Base-by-base conservation (phyloP, 2,888 invertebrate species). In the Ophion slaviceki region DNA sequence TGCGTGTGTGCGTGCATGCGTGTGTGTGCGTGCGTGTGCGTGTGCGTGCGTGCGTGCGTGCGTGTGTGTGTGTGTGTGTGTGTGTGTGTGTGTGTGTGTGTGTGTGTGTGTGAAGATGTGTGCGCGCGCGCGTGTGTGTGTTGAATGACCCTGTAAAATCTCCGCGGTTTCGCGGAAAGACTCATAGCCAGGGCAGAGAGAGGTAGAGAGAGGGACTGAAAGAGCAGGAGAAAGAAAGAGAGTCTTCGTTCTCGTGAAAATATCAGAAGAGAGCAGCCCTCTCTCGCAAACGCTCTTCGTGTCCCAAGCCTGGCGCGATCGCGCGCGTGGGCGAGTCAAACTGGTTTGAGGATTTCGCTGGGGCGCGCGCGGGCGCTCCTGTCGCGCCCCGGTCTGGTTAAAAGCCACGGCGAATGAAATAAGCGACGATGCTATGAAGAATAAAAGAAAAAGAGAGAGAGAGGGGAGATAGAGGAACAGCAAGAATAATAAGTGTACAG, bases 301-400 rank as follows among this genome's bases (percentile, higher is more conserved):
- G 59, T 40, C 64, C 24, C 10, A 57, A 71, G 75, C 76, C 80
- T 85, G 70, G 68, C 80, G 62, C 81, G 85, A 82, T 81, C 81
- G 76, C 84, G 89, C 88, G 89, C 88, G 88, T 87, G 89, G 87
- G 89, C 89, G 86, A 89, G 89, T 87, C 89, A 89, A 88, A 88
- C 89, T 86, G 88, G 89, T 88, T 89, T 88, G 84, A 88, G 82
- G 80, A 86, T 81, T 80, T 59, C 68, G 68, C 64, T 74, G 79
- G 74, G 80, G 84, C 81, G 82, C 80, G 71, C 64, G 80, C 74
- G 47, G 74, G 80, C 53, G 80, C 53, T 71, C 83, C 64, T 82
- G 82, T 85, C 82, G 85, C 83, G 70, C 84, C 85, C 70, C 74
- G 76, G 47, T 75, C 74, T 75, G 72, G 59, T 80, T 83, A 81